Percentiles rank a stretch among this genome's conserved stretches.
Evolutionary conservation across 2,888 invertebrate species (phyloP).

Genomic region (Pterostichus niger): DNA sequence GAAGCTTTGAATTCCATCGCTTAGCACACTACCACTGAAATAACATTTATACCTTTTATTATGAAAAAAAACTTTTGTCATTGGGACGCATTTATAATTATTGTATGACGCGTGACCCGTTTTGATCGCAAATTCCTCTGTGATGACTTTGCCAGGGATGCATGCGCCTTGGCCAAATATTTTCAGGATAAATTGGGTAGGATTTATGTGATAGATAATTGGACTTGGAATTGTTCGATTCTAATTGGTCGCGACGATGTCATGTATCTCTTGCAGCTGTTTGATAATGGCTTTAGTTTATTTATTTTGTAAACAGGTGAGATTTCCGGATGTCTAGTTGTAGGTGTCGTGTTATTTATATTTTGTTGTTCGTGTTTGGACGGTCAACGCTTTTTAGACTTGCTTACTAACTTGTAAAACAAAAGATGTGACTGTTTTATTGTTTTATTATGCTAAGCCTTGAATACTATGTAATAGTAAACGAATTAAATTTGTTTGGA

Average conservation of each 20-base stretch:
- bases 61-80: background rate
- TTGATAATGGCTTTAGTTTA: conserved; percentile 5
- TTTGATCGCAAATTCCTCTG: background rate
- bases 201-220: conserved; percentile 27
- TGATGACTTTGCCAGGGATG: background rate
- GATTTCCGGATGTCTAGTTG: no score
- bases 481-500: no score
- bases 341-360: no score
- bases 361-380: no score
- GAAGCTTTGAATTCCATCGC: background rate
- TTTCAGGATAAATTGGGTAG: conserved; percentile 16
- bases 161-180: background rate
- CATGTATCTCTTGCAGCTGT: background rate
- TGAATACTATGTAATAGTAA: no score
- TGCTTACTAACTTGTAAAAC: no score
- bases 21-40: background rate
- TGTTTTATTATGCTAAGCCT: no score
- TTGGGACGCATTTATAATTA: conserved; percentile 11
- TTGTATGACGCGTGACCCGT: conserved; percentile 9
- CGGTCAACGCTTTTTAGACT: no score
- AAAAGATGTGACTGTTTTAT: no score
- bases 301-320: background rate
- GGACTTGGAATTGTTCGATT: background rate
- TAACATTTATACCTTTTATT: background rate
- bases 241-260: conserved; percentile 16